Conservation (phyloP, 2,888 invertebrate species). For the Uropetala carovei region DNA sequence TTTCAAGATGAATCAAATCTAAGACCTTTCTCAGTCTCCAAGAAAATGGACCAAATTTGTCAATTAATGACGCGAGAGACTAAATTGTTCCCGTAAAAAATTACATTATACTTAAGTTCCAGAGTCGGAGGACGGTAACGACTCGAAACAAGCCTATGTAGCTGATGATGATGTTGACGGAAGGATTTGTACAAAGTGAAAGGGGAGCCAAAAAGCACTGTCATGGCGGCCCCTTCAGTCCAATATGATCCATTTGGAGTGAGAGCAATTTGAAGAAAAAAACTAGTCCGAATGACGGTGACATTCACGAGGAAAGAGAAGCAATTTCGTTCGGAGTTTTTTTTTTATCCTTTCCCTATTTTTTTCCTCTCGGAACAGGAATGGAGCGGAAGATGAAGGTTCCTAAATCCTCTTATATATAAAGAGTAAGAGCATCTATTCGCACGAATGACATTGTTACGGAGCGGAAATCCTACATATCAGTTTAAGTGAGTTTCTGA, state of each 20-base stretch:
- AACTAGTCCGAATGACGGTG: background rate
- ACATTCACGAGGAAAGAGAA: background rate
- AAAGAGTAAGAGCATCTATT: too few species aligned
- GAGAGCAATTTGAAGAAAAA: background rate
- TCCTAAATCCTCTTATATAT: too few species aligned
- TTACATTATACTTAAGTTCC: background rate
- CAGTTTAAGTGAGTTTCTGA: too few species aligned
- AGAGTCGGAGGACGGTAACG: background rate
- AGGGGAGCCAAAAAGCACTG: background rate
- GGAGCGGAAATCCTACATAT: too few species aligned
- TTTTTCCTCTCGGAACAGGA: background rate
- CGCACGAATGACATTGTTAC: too few species aligned
- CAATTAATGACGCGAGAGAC: too few species aligned
- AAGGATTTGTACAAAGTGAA: background rate
- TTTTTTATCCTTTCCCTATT: background rate
- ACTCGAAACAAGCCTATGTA: background rate
- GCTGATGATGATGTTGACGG: constrained; percentile 3
- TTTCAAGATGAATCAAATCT: too few species aligned
- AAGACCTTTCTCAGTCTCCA: too few species aligned
- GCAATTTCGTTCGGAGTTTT: background rate
- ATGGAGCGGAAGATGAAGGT: too few species aligned
- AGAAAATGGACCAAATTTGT: too few species aligned
- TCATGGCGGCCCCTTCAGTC: background rate
- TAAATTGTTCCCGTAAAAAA: background rate
- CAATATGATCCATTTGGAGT: background rate